Evolutionary conservation across 2,888 invertebrate species (phyloP).

Genomic region (Apeira syringaria): DNA sequence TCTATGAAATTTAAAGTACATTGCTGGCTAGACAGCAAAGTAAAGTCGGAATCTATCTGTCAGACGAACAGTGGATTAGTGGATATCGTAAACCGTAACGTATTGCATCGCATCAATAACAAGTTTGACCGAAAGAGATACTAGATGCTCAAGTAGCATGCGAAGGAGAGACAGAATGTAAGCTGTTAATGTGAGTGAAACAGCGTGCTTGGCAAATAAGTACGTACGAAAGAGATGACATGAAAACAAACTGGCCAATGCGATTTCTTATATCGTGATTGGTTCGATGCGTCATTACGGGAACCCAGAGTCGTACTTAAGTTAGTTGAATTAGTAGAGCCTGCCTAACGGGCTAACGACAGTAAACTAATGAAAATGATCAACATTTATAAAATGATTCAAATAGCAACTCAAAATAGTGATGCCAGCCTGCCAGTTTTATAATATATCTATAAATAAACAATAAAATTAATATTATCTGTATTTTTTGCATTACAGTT

Average conservation of each 20-base stretch:
- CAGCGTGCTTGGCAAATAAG: not conserved
- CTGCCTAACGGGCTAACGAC: too few relatives aligned
- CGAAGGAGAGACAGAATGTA: conserved; percentile 43
- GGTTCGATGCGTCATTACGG: conserved; percentile 76
- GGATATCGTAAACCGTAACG: too few relatives aligned
- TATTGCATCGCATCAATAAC: conserved; percentile 58
- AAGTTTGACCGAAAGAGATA: conserved; percentile 48
- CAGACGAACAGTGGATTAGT: conserved; percentile 44
- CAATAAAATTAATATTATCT: too few relatives aligned
- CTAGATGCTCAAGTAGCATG: conserved; percentile 18
- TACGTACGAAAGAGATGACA: conserved; percentile 49
- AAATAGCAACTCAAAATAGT: too few relatives aligned
- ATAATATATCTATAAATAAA: too few relatives aligned
- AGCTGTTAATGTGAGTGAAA: conserved; percentile 58
- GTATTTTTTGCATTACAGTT: too few relatives aligned
- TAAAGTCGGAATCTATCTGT: not conserved
- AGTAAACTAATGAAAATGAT: too few relatives aligned
- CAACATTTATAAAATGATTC: too few relatives aligned
- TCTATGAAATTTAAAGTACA: conserved; percentile 17
- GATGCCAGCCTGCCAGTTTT: too few relatives aligned
- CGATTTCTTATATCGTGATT: conserved; percentile 57
- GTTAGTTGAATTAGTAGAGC: too few relatives aligned
- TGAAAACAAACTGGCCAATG: conserved; percentile 58
- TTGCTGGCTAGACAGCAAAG: conserved; percentile 15
- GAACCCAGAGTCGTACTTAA: conserved; percentile 55